Evolutionary conservation across 1,140 invertebrate genomes (phyloP).

Genomic region (Drosophila ogumai): DNA sequence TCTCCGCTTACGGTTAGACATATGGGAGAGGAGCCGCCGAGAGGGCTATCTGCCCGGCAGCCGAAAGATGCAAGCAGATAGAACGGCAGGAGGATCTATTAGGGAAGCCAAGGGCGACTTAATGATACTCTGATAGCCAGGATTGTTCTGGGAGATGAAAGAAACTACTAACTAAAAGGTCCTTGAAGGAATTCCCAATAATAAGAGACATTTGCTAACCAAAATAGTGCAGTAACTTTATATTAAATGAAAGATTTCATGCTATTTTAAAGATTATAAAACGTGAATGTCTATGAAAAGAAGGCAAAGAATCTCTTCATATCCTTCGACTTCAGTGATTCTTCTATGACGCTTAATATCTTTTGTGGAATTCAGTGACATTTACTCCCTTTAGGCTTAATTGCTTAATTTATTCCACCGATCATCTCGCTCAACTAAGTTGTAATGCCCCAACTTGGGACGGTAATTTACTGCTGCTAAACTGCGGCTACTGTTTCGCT

Average conservation of each 20-base stretch:
- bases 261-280: not conserved
- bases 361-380: not conserved
- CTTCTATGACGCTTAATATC: not conserved
- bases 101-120: not conserved
- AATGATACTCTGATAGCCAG: conserved; percentile 37
- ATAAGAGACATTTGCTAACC: not conserved
- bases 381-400: not conserved
- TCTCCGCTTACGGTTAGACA: conserved; percentile 80
- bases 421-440: conserved; percentile 17
- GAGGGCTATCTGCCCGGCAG: conserved; percentile 41
- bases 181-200: not conserved
- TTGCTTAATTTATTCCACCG: not conserved
- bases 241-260: too few species aligned
- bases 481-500: conserved; percentile 59
- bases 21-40: conserved; percentile 57
- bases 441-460: conserved; percentile 24
- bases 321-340: not conserved
- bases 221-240: not conserved
- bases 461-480: conserved; percentile 56
- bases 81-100: conserved; percentile 36
- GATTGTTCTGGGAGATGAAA: not conserved
- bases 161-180: not conserved
- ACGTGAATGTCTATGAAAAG: not conserved
- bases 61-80: conserved; percentile 66
- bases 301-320: not conserved